Evolutionary conservation across 2,113 vertebrate genomes (phyloP).

Genomic region (Ceyx cyanopectus): DNA sequence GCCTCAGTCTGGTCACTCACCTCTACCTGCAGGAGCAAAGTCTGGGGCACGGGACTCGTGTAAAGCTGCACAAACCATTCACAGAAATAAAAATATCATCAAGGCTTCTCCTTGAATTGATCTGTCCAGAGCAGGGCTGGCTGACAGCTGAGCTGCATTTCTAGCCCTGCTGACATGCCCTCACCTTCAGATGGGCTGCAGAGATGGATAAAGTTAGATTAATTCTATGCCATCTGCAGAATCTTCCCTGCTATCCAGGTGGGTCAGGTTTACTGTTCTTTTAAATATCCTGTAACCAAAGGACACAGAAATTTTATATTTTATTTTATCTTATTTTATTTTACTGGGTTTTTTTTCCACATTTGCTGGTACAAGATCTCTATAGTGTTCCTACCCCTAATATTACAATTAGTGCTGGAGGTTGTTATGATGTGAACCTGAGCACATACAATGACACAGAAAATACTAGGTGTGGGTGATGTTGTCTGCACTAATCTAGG

Average conservation of each 20-base stretch:
- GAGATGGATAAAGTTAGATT: neutral
- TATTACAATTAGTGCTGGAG: neutral
- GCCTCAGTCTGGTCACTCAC: neutral
- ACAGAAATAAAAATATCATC: neutral
- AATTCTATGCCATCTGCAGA: neutral
- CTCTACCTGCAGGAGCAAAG: neutral
- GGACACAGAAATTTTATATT: neutral
- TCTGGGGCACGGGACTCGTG: neutral
- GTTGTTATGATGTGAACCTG: neutral
- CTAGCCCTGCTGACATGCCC: neutral
- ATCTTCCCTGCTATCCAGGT: neutral
- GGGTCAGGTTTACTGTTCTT: neutral
- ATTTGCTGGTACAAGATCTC: neutral
- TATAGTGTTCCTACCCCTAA: neutral
- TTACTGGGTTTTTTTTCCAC: neutral
- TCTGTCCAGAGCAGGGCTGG: neutral
- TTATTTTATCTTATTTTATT: neutral
- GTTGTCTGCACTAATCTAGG: slow-evolving; percentile 9
- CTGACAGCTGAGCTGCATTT: neutral
- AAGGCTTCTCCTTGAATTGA: neutral
- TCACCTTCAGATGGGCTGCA: neutral
- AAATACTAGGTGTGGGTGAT: slow-evolving; percentile 26
- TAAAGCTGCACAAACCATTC: neutral
- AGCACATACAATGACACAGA: neutral
- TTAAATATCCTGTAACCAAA: neutral